phyloP scores from a whole-genome alignment of 2,888 invertebrate species.

The Tupiocoris notatus region DNA sequence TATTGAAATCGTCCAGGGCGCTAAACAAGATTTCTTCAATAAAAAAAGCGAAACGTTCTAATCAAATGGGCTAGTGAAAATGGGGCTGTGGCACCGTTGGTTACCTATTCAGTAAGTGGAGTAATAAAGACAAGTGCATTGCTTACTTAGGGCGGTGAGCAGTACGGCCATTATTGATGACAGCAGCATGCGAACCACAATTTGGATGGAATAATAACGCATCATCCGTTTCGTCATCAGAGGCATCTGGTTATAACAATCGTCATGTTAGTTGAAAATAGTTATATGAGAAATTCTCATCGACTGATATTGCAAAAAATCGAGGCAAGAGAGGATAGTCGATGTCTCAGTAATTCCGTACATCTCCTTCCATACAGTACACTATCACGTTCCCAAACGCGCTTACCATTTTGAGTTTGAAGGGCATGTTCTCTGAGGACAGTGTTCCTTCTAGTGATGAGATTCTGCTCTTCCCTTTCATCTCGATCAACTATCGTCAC shows the following conservation, averaged over 20 bases:
- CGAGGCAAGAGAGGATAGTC: too few species aligned
- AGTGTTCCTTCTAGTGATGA: conserved; percentile 68
- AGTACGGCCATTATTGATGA: conserved; percentile 85
- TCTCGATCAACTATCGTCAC: conserved; percentile 81
- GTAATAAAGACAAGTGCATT: too few species aligned
- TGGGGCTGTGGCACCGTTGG: background rate
- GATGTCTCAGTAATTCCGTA: too few species aligned
- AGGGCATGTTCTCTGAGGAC: conserved; percentile 54
- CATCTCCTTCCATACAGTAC: too few species aligned
- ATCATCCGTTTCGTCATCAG: conserved; percentile 59
- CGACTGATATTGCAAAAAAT: too few species aligned
- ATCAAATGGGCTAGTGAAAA: too few species aligned
- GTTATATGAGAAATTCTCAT: too few species aligned
- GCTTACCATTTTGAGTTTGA: conserved; percentile 42
- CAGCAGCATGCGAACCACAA: conserved; percentile 90
- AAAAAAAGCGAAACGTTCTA: too few species aligned
- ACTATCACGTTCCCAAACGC: background rate
- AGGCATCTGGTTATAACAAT: conserved; percentile 51
- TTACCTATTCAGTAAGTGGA: conserved; percentile 14
- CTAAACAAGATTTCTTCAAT: too few species aligned
- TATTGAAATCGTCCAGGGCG: conserved; percentile 90
- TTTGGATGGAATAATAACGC: conserved; percentile 83
- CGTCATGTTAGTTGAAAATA: too few species aligned
- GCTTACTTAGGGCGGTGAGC: conserved; percentile 87
- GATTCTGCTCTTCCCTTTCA: conserved; percentile 72